phyloP scores from a whole-genome alignment of 2,797 vertebrate genomes.

The Molossus alvarezi region DNA sequence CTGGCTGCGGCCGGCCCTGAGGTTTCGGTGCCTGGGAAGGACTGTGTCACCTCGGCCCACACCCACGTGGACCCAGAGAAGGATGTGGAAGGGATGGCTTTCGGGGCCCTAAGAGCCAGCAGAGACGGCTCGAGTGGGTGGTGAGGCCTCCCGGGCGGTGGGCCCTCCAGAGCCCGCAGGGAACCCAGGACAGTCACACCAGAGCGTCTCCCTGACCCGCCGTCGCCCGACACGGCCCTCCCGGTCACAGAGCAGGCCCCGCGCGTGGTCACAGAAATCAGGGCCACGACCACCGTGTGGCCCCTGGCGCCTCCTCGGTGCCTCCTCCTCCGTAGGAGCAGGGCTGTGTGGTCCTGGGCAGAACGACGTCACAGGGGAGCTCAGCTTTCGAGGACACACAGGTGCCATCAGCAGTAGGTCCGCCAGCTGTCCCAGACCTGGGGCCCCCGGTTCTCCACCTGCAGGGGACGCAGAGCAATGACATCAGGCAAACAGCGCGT shows the following conservation, averaged over 20 bases:
- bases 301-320: background rate
- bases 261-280: background rate
- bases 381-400: background rate
- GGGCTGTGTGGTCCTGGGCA: background rate
- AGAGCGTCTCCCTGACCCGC: too few species aligned
- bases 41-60: background rate
- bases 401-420: too few species aligned
- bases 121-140: background rate
- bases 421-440: too few species aligned
- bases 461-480: too few species aligned
- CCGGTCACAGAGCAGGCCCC: accelerated
- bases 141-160: background rate
- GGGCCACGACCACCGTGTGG: background rate
- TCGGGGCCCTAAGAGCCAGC: background rate
- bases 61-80: too few species aligned
- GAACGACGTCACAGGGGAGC: background rate
- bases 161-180: background rate
- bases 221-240: background rate
- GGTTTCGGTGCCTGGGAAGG: background rate
- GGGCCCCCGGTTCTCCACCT: too few species aligned
- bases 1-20: background rate
- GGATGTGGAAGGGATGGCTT: background rate
- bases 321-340: background rate
- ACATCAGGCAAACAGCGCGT: too few species aligned
- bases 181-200: background rate